Evolutionary conservation across 1,140 invertebrate genomes (phyloP), one percentile per base, ranked within the genome.

Genomic region (Eulimnadia texana): DNA sequence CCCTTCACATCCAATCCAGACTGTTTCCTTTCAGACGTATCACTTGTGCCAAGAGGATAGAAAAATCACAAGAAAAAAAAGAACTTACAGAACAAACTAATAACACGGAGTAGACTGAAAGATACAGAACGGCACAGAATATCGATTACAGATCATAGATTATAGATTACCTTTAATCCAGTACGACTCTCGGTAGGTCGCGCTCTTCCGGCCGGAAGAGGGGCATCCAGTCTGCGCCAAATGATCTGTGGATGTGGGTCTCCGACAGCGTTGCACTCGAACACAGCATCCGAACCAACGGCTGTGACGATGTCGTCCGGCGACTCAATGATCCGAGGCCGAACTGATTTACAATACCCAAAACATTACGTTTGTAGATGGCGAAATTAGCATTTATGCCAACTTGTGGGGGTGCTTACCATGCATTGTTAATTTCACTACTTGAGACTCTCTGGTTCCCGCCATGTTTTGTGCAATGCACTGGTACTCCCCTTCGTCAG

Each of bases 391-490:
- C n/a, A n/a, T n/a, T n/a, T n/a, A n/a, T n/a, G n/a, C n/a, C n/a
- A n/a, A n/a, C n/a, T n/a, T n/a, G n/a, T n/a, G n/a, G n/a, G n/a
- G n/a, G n/a, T n/a, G n/a, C n/a, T n/a, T 78, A 88, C 86, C 84
- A 69, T 88, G 81, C 62, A 93, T 88, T 53, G 83, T 85, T 19
- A 94, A 74, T 51, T 79, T 80, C 0, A 87, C 89, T 2, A 82
- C 76, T 16, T 74, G 70, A 2, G 85, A 87, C 68, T 90, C 86
- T 67, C 84, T 80, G 58, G 80, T 79, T 16, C 88, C 90, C 2
- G 87, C 90, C 67, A 90, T 80, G 73, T 93, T 93, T 58, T 84
- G 82, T 3, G 89, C 91, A 16, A 89, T 74, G 72, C 92, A 95
- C 67, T 86, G 81, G 71, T 92, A 95, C 66, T 82, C 76, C 47